These are phyloP conservation scores for Brachyhypopomus occidentalis DNA, from an alignment of 2,113 vertebrate genomes.

Conservation along the genomic window DNA sequence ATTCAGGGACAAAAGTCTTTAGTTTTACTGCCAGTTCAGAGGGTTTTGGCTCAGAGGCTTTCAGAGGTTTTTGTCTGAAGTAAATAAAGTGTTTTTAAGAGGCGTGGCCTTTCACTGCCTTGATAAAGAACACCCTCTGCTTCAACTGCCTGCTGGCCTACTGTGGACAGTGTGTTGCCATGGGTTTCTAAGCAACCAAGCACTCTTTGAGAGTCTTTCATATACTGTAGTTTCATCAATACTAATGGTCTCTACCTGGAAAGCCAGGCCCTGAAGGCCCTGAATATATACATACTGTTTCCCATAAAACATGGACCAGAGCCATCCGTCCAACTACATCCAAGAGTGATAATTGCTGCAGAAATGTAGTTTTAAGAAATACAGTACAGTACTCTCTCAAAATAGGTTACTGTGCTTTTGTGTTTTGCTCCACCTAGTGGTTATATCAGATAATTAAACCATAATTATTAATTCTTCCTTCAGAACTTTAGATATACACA, in stretches of 20 bases:
- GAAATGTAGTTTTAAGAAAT: neutral
- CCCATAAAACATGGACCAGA: neutral
- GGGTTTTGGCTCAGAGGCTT: neutral
- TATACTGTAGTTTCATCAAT: constrained; percentile 40
- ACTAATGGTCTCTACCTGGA: constrained; percentile 13
- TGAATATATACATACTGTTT: neutral
- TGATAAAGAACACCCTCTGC: constrained; percentile 47
- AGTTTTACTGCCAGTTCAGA: constrained; percentile 29
- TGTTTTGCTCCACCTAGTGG: constrained; percentile 30
- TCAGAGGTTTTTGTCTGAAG: constrained; percentile 31
- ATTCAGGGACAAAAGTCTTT: constrained; percentile 25
- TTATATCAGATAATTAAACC: neutral
- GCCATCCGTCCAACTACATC: too few species aligned
- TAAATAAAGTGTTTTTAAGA: constrained; percentile 51
- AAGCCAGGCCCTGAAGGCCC: neutral
- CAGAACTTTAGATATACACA: neutral
- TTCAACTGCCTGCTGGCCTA: constrained; percentile 38
- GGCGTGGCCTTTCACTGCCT: constrained; percentile 38
- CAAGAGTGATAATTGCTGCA: neutral
- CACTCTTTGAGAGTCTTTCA: constrained; percentile 47
- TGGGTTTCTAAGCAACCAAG: constrained; percentile 55
- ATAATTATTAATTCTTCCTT: neutral
- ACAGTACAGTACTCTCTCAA: neutral
- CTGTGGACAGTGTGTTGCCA: constrained; percentile 43
- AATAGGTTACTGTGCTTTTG: neutral